phyloP scores from a whole-genome alignment of 2,888 invertebrate genomes.

The Pseudococcus longispinus region DNA sequence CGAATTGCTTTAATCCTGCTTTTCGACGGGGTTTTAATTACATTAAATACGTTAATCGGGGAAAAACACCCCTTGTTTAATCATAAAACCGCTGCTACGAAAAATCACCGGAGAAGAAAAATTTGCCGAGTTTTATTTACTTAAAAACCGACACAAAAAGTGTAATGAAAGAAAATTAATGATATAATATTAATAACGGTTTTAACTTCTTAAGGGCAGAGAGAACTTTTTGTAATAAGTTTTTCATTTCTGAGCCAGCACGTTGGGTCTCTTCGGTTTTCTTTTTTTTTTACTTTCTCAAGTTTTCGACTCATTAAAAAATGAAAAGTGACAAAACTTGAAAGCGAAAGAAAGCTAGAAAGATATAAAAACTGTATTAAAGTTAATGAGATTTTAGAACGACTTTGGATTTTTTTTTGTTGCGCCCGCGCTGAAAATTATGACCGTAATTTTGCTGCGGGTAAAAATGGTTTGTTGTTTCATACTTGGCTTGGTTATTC shows the following conservation, averaged over 20 bases:
- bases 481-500: slow-evolving; percentile 55
- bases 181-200: slow-evolving; percentile 53
- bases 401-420: slow-evolving; percentile 38
- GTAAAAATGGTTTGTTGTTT: slow-evolving; percentile 56
- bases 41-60: slow-evolving; percentile 30
- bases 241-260: slow-evolving; percentile 37
- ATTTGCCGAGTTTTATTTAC: slow-evolving; percentile 12
- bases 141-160: slow-evolving; percentile 29
- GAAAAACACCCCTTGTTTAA: slow-evolving; percentile 32
- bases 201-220: slow-evolving; percentile 49
- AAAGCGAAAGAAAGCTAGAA: slow-evolving; percentile 48
- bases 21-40: slow-evolving; percentile 17
- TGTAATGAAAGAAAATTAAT: slow-evolving; percentile 52
- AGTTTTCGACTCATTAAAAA: slow-evolving; percentile 50
- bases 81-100: neutral
- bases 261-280: neutral
- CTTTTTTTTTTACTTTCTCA: slow-evolving; percentile 1
- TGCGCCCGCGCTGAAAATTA: slow-evolving; percentile 47
- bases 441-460: slow-evolving; percentile 53
- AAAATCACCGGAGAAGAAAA: slow-evolving; percentile 33
- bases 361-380: slow-evolving; percentile 56
- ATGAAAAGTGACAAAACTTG: slow-evolving; percentile 51
- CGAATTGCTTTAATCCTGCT: slow-evolving; percentile 18
- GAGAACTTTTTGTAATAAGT: slow-evolving; percentile 42
- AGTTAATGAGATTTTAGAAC: slow-evolving; percentile 57